Evolutionary conservation across 2,113 vertebrate species (phyloP), one percentile per base, ranked within the genome.

Genomic region (Pseudopodoces humilis): DNA sequence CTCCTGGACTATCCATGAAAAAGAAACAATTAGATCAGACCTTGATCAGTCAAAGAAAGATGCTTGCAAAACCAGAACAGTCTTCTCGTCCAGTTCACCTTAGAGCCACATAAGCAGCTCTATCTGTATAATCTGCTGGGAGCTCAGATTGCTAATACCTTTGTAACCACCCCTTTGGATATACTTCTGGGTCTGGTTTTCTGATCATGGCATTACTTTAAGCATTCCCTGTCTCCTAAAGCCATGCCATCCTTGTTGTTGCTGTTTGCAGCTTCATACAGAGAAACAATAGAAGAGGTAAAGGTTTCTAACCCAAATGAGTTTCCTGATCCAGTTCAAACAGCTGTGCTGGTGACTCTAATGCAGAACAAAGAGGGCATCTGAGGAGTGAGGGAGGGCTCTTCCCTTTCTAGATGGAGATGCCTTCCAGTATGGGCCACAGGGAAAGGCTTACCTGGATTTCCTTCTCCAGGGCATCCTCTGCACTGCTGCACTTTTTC

Each of bases 401-500:
- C 37, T 31, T 70, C 17, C n/a, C 67, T 53, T 43, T 15, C 37
- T 6, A 21, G 33, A 55, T 90, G 39, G 52, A 92, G 49, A 33
- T 53, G 24, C 37, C 43, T 84, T 20, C 33, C 13, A 30, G 27
- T 5, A 59, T 37, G 12, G 18, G 13, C 39, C 37, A 1, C 10
- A 63, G 39, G 60, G 62, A 24, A 65, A 10, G 12, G 65, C 80
- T 74, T 78, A 98, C 99, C 97, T 97, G 95, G 24, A 98, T 94
- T 83, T 98, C 96, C 25, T 96, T 92, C 28, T 97, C 92, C 88
- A 98, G 91, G 37, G 77, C 70, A 7, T 96, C 94, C 85, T 99
- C 98, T 5, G 96, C 75, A 30, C 69, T 95, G 58, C 43, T 91
- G 86, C 97, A 98, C 52, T 97, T 97, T 86, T 97, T 98, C 92